Base-by-base conservation (phyloP, 2,888 invertebrate species). In the Drosophila vallismaia region DNA sequence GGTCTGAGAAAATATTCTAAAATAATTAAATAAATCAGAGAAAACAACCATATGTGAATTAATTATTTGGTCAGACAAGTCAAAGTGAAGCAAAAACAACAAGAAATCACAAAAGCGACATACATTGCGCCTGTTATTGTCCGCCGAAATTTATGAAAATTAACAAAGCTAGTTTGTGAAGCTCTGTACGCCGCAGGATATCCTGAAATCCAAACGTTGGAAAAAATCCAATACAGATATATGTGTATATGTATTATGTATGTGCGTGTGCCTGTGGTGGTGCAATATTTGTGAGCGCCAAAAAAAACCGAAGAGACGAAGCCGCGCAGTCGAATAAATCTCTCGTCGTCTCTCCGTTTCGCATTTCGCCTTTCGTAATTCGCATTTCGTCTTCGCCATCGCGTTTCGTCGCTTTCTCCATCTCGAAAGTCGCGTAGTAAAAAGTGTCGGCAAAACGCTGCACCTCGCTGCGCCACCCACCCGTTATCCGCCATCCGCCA, bases 181-280 rank as follows among this genome's bases (percentile, higher is more conserved):
- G 89, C 86, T 89, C 80, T 85, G 84, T 89, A 89, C 85, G 83
- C 86, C 82, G 85, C 88, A 90, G 60, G 48, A 89, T 83, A 85
- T 76, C 82, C 77, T 86, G 73, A 70, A 79, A 73, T 50, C 55
- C 69, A 79, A 77, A 66, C 52, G 52, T 70, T 71, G 70, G 72
- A 77, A 82, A 86, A 79, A 77, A 81, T 68, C 50, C 57, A 53
- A 66, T 64, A 76, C 63, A 77, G 71, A 71, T 71, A 73, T 67
- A 63, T 68, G 59, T 67, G 69, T 64, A 75, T 79, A 77, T 71
- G 72, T 81, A 70, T 69, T 56, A 57, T 69, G 56, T 79, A 60
- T 66, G 56, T 73, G 63, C 79, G 57, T 60, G 55, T 55, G 56
- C 51, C 44, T 66, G 62, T 59, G 44, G 69, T 68, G 70, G 50